These are phyloP conservation scores for Scaptomyza flava DNA, from an alignment of 2,888 invertebrate species.

Conservation along the genomic window DNA sequence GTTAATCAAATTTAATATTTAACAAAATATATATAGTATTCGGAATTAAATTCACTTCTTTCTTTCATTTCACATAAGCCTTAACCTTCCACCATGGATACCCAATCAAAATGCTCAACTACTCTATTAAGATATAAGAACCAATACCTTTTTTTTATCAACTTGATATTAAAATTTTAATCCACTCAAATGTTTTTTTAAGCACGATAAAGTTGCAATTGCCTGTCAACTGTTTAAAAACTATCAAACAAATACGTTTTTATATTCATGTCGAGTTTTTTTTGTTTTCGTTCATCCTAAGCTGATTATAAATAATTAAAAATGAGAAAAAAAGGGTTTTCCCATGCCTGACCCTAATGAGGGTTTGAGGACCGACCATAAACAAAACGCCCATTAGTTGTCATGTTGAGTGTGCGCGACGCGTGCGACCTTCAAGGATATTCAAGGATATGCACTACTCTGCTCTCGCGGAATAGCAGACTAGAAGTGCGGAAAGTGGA, in stretches of 20 bases:
- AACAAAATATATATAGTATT: no score
- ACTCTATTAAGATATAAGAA: slow-evolving; percentile 42
- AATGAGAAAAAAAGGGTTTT: slow-evolving; percentile 32
- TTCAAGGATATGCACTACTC: neutral
- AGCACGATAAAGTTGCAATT: slow-evolving; percentile 23
- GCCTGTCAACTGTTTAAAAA: slow-evolving; percentile 55
- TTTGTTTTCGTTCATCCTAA: slow-evolving; percentile 29
- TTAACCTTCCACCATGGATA: neutral
- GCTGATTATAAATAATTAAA: slow-evolving; percentile 78
- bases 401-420: slow-evolving; percentile 47
- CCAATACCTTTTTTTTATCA: slow-evolving; percentile 11
- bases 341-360: slow-evolving; percentile 60
- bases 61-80: neutral
- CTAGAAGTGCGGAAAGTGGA: slow-evolving; percentile 4
- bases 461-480: slow-evolving; percentile 46
- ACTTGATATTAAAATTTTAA: slow-evolving; percentile 24
- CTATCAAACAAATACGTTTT: slow-evolving; percentile 35
- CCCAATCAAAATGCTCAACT: slow-evolving; percentile 1
- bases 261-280: slow-evolving; percentile 30
- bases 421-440: slow-evolving; percentile 77
- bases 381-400: slow-evolving; percentile 78
- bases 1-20: no score
- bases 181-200: slow-evolving; percentile 30
- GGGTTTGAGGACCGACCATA: slow-evolving; percentile 67
- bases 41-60: no score